Evolutionary conservation across 2,113 vertebrate species (phyloP), one percentile per base, ranked within the genome.

Genomic region (Ia io): DNA sequence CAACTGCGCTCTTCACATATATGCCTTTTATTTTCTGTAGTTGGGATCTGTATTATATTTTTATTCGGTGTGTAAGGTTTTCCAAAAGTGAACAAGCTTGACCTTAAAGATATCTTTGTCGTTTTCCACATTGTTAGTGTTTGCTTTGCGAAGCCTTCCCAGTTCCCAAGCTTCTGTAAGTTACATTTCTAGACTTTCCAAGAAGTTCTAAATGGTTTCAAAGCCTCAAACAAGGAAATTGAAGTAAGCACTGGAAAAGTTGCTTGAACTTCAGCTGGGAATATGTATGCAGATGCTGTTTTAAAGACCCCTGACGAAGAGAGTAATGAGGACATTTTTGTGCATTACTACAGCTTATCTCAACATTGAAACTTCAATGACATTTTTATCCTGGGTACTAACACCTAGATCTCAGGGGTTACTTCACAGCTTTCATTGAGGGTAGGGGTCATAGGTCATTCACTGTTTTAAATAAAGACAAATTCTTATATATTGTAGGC

Each of bases 101-200:
- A 83, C 56, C 28, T 93, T 96, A 88, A 89, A 80, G 25, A 78
- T 82, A n/a, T 76, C 79, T 78, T 86, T 51, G 6, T 93, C 73
- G 44, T 44, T 95, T 96, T 94, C 22, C 59, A 51, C 84, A 84
- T 86, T 96, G 63, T 80, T 91, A 70, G 13, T 82, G 11, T 91
- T 96, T 94, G 32, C 49, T 83, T 89, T 69, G 25, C 73, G 56
- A 94, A 77, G 77, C 80, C 56, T 51, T 13, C 32, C 91, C 8
- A 51, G 30, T 95, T 86, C 77, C 69, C 14, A 77, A 65, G 30
- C 37, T 82, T 82, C 85, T 51, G 2, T 90, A 95, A 87, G 23
- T 90, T 92, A 40, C 8, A 91, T 83, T 96, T 95, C 61, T 94
- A 76, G 37, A 88, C 44, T 96, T 97, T 82, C 51, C 6, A 37